Evolutionary conservation across 2,797 vertebrate species (phyloP).

Genomic region (Hemibagrus guttatus): DNA sequence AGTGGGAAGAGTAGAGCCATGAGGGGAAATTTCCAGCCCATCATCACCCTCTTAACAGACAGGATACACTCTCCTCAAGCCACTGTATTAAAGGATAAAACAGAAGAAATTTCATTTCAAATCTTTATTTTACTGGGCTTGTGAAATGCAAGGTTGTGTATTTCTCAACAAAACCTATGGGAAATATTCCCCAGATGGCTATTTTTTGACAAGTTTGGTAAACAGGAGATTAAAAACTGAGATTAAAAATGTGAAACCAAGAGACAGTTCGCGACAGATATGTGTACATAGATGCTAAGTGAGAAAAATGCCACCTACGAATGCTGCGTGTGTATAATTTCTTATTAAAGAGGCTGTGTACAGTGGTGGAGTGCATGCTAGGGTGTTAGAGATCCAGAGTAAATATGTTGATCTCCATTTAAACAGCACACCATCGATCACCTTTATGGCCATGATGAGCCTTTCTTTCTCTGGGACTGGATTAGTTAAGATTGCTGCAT

Average conservation of each 20-base stretch:
- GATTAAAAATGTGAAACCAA: slow-evolving; percentile 32
- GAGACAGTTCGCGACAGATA: slow-evolving; percentile 17
- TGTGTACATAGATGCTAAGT: slow-evolving; percentile 41
- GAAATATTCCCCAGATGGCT: slow-evolving; percentile 3
- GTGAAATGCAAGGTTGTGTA: not conserved
- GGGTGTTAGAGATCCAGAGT: slow-evolving; percentile 60
- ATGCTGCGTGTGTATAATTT: slow-evolving; percentile 26
- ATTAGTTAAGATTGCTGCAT: slow-evolving; percentile 72
- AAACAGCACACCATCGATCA: slow-evolving; percentile 75
- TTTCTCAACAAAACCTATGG: not conserved
- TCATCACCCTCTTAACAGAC: slow-evolving; percentile 31
- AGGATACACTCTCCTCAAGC: slow-evolving; percentile 50
- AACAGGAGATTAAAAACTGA: slow-evolving; percentile 37
- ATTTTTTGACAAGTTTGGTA: slow-evolving; percentile 32
- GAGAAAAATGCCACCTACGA: slow-evolving; percentile 34
- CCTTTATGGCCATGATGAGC: slow-evolving; percentile 72
- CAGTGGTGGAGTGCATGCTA: slow-evolving; percentile 35
- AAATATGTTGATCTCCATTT: slow-evolving; percentile 75
- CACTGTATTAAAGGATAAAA: slow-evolving; percentile 60
- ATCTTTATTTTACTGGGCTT: not conserved
- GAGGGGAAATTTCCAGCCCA: slow-evolving; percentile 31
- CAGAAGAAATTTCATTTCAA: not conserved
- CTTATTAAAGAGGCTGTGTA: slow-evolving; percentile 29
- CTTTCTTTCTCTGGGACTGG: slow-evolving; percentile 69
- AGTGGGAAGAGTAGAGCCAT: slow-evolving; percentile 41